Conservation (phyloP, 2,113 vertebrate genomes). For the Dasyurus viverrinus region DNA sequence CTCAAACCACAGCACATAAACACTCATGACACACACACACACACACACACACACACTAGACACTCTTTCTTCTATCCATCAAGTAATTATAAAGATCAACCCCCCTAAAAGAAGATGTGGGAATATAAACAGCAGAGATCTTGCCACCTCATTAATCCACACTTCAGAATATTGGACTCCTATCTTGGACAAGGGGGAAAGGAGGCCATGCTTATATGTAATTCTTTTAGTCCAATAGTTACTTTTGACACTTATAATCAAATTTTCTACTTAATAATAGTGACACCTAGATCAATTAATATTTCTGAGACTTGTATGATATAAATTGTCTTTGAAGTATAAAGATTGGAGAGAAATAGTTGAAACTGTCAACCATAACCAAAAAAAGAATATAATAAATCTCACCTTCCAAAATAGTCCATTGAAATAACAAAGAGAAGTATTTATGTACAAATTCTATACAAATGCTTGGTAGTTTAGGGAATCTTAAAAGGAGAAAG, state of each 20-base stretch:
- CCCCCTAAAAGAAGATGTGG: not conserved
- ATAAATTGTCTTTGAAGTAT: not conserved
- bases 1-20: no score
- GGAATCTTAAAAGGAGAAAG: not conserved
- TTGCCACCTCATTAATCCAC: not conserved
- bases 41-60: no score
- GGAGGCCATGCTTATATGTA: not conserved
- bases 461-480: not conserved
- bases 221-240: not conserved
- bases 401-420: not conserved
- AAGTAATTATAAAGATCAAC: not conserved
- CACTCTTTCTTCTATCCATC: not conserved
- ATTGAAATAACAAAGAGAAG: not conserved
- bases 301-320: not conserved
- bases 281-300: not conserved
- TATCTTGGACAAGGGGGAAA: not conserved
- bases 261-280: not conserved
- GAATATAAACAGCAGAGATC: not conserved
- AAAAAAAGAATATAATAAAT: not conserved
- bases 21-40: no score
- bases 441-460: not conserved
- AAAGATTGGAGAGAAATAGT: not conserved
- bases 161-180: not conserved
- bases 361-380: not conserved
- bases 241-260: not conserved